These are phyloP conservation scores for Sylvia borin DNA, from an alignment of 2,797 vertebrate species.

Conservation along the genomic window DNA sequence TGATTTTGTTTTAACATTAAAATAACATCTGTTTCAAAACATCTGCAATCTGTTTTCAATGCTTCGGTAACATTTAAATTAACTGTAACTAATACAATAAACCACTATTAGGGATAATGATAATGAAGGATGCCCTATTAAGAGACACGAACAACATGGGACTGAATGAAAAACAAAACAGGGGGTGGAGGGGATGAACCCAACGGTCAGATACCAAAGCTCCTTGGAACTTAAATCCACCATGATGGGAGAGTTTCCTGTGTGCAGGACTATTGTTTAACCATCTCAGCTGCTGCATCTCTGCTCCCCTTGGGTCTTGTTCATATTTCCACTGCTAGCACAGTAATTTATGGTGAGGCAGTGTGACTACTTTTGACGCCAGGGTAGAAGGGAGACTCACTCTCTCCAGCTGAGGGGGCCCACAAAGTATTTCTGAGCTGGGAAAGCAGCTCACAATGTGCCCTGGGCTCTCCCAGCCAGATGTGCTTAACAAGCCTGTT, in stretches of 20 bases:
- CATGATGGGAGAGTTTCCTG: background rate
- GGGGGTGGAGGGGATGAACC: background rate
- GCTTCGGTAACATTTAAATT: slow-evolving; percentile 84
- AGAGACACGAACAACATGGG: slow-evolving; percentile 60
- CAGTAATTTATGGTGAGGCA: background rate
- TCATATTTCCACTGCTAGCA: background rate
- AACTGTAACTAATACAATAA: slow-evolving; percentile 86
- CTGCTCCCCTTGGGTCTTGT: background rate
- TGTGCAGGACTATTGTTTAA: background rate
- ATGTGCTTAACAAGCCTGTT: background rate
- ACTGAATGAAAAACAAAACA: slow-evolving; percentile 32
- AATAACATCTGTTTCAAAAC: slow-evolving; percentile 96
- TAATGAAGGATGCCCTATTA: slow-evolving; percentile 80
- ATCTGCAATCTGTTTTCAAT: slow-evolving; percentile 94
- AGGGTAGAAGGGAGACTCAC: background rate
- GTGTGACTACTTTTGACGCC: accelerated
- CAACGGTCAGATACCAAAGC: background rate
- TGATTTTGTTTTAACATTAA: slow-evolving; percentile 86
- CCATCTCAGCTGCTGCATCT: background rate
- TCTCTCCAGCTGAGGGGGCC: background rate
- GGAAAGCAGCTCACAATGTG: background rate
- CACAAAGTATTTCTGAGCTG: background rate
- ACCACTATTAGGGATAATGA: slow-evolving; percentile 83
- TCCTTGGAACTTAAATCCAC: slow-evolving; percentile 54
- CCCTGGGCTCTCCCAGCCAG: background rate